phyloP scores from a whole-genome alignment of 2,888 invertebrate species.

The Omphaloscelis lunosa region DNA sequence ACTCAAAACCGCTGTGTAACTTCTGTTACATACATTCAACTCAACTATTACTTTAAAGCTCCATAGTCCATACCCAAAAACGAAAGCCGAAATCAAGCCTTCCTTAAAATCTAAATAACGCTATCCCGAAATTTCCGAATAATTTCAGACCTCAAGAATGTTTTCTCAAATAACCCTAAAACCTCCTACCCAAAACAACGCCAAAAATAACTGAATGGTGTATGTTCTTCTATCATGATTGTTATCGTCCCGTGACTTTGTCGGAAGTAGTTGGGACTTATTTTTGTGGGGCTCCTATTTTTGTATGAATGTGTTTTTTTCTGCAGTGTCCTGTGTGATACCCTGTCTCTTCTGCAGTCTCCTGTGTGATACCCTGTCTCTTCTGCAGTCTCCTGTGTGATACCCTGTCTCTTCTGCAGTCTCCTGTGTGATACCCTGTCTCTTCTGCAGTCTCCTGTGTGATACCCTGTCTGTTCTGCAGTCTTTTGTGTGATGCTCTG shows the following conservation, averaged over 20 bases:
- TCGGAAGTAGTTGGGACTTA: neutral
- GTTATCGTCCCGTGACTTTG: neutral
- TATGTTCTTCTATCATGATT: neutral
- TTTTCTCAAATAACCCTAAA: neutral
- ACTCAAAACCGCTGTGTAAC: neutral
- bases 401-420: neutral
- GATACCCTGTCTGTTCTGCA: too few species aligned
- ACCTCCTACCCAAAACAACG: neutral
- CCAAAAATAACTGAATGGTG: neutral
- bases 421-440: neutral
- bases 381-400: neutral
- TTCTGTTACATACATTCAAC: neutral
- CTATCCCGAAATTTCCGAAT: neutral
- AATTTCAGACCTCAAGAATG: neutral
- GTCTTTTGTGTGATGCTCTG: too few species aligned
- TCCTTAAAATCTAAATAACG: neutral
- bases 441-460: too few species aligned
- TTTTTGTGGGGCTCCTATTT: neutral
- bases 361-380: neutral
- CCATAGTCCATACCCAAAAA: neutral
- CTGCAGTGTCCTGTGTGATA: neutral
- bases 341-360: neutral
- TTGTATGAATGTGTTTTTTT: neutral
- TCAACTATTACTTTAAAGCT: neutral
- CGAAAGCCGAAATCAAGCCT: neutral